Conservation (phyloP, 1,140 invertebrate genomes). For the Drosophila orena region DNA sequence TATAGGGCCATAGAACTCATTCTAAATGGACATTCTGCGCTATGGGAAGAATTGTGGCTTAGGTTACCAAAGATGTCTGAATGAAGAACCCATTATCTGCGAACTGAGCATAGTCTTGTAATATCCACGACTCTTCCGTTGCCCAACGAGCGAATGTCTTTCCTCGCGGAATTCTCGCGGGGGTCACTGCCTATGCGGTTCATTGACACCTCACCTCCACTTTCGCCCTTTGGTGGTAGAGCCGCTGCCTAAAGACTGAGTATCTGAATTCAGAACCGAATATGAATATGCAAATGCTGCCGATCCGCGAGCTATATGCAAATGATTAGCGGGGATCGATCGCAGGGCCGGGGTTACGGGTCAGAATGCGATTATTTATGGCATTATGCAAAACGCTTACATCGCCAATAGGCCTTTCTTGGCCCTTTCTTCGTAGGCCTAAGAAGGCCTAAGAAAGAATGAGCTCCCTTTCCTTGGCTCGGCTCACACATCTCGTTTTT, state of each 20-base stretch:
- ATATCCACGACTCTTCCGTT: too few species aligned
- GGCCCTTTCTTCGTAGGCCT: constrained; percentile 34
- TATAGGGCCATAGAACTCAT: too few species aligned
- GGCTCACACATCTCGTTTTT: background rate
- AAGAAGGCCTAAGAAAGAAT: too few species aligned
- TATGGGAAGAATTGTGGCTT: too few species aligned
- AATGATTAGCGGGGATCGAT: constrained; percentile 44
- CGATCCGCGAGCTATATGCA: constrained; percentile 41
- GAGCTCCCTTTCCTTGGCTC: background rate
- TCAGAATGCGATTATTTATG: constrained; percentile 72
- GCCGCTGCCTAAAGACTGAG: background rate
- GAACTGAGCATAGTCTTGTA: background rate
- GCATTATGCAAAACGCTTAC: constrained; percentile 70
- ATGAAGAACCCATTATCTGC: background rate
- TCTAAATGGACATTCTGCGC: too few species aligned
- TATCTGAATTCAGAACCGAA: constrained; percentile 5
- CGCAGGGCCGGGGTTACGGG: constrained; percentile 30
- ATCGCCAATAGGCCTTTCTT: constrained; percentile 8
- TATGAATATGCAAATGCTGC: constrained; percentile 71
- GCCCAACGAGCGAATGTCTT: background rate
- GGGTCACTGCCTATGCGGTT: constrained; percentile 46
- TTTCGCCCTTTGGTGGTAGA: constrained; percentile 62
- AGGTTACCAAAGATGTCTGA: too few species aligned
- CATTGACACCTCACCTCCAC: constrained; percentile 64
- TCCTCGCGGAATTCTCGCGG: background rate